A percentile compares a stretch with the other conserved stretches of the same genome.
Conservation (phyloP, 2,888 invertebrate species). For the Caenorhabditis japonica region DNA sequence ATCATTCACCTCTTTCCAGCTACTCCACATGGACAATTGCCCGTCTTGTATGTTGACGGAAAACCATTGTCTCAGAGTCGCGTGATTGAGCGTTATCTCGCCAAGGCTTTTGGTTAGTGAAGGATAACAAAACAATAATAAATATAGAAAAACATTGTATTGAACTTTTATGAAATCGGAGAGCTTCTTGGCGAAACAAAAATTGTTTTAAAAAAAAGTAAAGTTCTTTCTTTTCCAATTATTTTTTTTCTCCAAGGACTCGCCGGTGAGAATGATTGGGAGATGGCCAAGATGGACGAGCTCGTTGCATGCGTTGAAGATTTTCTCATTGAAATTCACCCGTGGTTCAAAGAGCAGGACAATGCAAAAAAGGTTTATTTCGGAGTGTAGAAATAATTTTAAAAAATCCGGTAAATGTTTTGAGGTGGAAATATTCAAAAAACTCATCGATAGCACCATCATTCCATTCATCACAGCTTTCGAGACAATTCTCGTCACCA, state of each 20-base stretch:
- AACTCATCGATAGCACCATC: slow-evolving; percentile 64
- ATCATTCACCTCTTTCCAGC: slow-evolving; percentile 48
- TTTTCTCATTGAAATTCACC: slow-evolving; percentile 63
- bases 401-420: slow-evolving; percentile 5
- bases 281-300: slow-evolving; percentile 65
- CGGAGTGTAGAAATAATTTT: neutral
- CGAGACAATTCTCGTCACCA: slow-evolving; percentile 60
- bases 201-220: slow-evolving; percentile 7
- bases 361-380: slow-evolving; percentile 61
- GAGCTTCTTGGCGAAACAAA: neutral
- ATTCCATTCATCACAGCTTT: slow-evolving; percentile 66
- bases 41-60: slow-evolving; percentile 63
- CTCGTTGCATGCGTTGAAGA: slow-evolving; percentile 65
- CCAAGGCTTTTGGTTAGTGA: slow-evolving; percentile 54
- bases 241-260: too few species aligned
- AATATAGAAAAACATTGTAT: too few species aligned
- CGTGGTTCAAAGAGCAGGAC: slow-evolving; percentile 69
- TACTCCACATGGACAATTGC: slow-evolving; percentile 62
- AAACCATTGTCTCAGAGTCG: slow-evolving; percentile 58
- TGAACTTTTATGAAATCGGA: too few species aligned
- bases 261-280: slow-evolving; percentile 65
- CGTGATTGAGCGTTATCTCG: slow-evolving; percentile 62
- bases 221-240: too few species aligned
- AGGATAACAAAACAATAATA: too few species aligned
- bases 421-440: slow-evolving; percentile 67